Evolutionary conservation across 2,797 vertebrate genomes (phyloP), one percentile per base, ranked within the genome.

Genomic region (Sylvilagus floridanus): DNA sequence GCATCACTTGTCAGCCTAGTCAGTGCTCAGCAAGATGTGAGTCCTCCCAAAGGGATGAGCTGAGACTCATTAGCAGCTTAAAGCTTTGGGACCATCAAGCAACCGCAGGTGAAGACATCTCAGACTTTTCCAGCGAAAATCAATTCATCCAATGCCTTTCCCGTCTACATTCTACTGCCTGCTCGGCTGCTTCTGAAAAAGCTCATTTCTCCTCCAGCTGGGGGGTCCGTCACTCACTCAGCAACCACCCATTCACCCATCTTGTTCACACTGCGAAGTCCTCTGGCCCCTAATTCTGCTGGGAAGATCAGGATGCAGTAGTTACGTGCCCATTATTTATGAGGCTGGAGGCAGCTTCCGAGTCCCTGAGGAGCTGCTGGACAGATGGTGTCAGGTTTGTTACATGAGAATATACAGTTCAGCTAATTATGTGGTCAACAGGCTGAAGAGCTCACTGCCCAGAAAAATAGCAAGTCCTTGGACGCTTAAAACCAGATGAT

Each of bases 121-220:
- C 76, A 92, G 85, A 89, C n/a, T 92, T 95, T 79, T 77, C 88
- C 76, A 78, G 81, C 68, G 73, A 76, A 96, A 96, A 95, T 81
- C 91, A 93, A 92, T 93, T 84, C 83, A 94, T 88, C 92, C 69
- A 22, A 75, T 76, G 72, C 60, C 28, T 32, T 76, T 91, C 47
- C 37, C n/a, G 42, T 65, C 28, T 30, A 37, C 7, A 47, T n/a
- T 62, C 91, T 24, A 68, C 4, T 5, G 4, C 30, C 63, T 35
- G 91, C 76, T 82, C 85, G 75, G 65, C 2, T n/a, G 62, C 84
- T 79, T 35, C 52, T 73, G 82, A 60, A 93, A 60, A 52, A 66
- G n/a, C 69, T 68, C 30, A 16, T 54, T 85, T 94, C 57, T 86
- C 54, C 63, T 42, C 32, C 65, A 75, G 78, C 60, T 83, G 83